Evolutionary conservation across 2,113 vertebrate genomes (phyloP).

Genomic region (Tautogolabrus adspersus): DNA sequence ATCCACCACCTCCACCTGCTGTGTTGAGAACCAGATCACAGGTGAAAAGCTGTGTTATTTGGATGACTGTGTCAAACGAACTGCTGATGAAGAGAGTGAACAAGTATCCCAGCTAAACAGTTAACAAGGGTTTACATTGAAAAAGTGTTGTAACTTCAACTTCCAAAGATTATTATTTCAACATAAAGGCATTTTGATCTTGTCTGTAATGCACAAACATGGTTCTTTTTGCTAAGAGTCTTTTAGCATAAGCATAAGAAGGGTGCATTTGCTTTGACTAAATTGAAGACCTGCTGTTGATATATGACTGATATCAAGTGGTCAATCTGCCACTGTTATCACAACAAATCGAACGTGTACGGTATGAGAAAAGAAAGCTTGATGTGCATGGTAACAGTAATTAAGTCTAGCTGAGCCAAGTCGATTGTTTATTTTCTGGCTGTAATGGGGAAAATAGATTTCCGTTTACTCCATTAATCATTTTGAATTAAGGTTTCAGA

Average conservation of each 20-base stretch:
- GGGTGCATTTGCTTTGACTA: background rate
- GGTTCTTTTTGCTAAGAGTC: background rate
- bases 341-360: background rate
- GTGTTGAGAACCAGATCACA: no score
- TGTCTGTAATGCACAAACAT: no score
- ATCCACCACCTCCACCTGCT: no score
- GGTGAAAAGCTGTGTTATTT: no score
- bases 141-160: no score
- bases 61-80: no score
- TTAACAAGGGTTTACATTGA: no score
- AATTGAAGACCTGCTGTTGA: background rate
- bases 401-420: background rate
- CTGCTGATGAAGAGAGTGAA: no score
- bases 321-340: background rate
- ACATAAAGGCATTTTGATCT: no score
- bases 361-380: background rate
- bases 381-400: background rate
- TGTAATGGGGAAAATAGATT: background rate
- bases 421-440: constrained; percentile 4
- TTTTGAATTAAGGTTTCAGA: background rate
- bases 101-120: no score
- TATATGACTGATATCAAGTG: no score
- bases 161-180: no score
- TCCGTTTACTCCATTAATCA: background rate
- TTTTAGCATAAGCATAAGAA: background rate